Conservation (phyloP, 2,888 invertebrate genomes). For the Zelleria hepariella region DNA sequence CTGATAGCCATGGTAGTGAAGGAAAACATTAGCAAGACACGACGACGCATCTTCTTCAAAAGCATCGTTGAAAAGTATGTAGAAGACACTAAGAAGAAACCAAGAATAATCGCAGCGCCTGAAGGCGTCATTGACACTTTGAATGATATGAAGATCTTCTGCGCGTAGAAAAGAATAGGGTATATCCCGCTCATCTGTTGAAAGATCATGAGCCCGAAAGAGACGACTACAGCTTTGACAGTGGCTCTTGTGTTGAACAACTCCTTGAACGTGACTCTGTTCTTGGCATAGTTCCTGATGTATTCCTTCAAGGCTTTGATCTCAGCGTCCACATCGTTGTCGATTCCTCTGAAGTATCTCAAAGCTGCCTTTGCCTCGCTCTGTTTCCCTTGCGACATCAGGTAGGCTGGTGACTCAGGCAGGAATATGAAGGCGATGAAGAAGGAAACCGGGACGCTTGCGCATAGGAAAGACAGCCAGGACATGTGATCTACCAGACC, state of each 20-base stretch:
- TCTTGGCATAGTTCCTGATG: conserved; percentile 51
- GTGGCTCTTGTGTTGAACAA: conserved; percentile 51
- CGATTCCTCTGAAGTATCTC: conserved; percentile 73
- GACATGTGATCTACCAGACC: conserved; percentile 51
- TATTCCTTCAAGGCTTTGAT: conserved; percentile 59
- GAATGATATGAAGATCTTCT: conserved; percentile 66
- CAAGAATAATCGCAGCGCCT: conserved; percentile 72
- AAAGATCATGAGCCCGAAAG: conserved; percentile 75
- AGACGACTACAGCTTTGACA: conserved; percentile 58
- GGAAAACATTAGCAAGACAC: conserved; percentile 74
- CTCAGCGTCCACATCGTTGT: conserved; percentile 72
- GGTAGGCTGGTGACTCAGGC: conserved; percentile 80
- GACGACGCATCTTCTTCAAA: conserved; percentile 73
- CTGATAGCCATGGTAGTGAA: conserved; percentile 70
- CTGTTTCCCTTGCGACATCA: conserved; percentile 67
- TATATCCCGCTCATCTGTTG: conserved; percentile 76
- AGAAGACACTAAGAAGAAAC: conserved; percentile 70
- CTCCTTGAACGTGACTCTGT: conserved; percentile 58
- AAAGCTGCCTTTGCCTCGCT: conserved; percentile 74
- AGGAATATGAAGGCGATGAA: conserved; percentile 72
- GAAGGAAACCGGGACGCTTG: conserved; percentile 53
- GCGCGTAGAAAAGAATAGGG: conserved; percentile 72
- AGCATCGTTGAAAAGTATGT: conserved; percentile 71
- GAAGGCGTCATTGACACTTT: conserved; percentile 45
- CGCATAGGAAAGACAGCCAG: conserved; percentile 53